These are phyloP conservation scores for Zaprionus lachaisei DNA, from an alignment of 1,140 invertebrate genomes.

Conservation along the genomic window DNA sequence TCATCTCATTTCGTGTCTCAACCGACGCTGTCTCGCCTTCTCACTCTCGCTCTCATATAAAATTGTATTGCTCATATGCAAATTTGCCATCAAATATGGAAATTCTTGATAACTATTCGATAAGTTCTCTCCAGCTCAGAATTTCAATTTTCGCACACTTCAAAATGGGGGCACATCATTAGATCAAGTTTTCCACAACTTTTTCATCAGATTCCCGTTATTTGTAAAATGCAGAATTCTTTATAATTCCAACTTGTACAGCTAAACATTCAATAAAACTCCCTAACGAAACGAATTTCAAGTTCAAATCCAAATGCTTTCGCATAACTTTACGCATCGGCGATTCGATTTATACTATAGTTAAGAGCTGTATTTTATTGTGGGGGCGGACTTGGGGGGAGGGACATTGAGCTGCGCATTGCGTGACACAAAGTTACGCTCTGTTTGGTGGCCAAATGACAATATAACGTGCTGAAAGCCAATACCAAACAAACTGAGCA, in stretches of 20 bases:
- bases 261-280: slow-evolving; percentile 21
- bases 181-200: slow-evolving; percentile 52
- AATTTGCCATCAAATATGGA: slow-evolving; percentile 70
- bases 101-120: slow-evolving; percentile 56
- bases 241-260: slow-evolving; percentile 7
- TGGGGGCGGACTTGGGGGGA: neutral
- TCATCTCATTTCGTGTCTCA: slow-evolving; percentile 8
- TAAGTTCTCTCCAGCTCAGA: slow-evolving; percentile 35
- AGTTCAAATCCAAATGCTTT: slow-evolving; percentile 72
- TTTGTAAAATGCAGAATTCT: neutral
- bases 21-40: neutral
- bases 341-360: slow-evolving; percentile 63
- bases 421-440: slow-evolving; percentile 75
- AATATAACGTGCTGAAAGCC: slow-evolving; percentile 46
- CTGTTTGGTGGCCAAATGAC: slow-evolving; percentile 67
- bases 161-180: slow-evolving; percentile 36
- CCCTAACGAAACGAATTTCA: slow-evolving; percentile 55
- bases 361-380: slow-evolving; percentile 44
- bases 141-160: slow-evolving; percentile 42
- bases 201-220: slow-evolving; percentile 21
- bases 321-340: slow-evolving; percentile 70
- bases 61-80: slow-evolving; percentile 56
- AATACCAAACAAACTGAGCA: slow-evolving; percentile 28
- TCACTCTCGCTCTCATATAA: neutral
- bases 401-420: slow-evolving; percentile 22